Evolutionary conservation across 2,797 vertebrate species (phyloP).

Genomic region (Sebastes kiyomatsui): DNA sequence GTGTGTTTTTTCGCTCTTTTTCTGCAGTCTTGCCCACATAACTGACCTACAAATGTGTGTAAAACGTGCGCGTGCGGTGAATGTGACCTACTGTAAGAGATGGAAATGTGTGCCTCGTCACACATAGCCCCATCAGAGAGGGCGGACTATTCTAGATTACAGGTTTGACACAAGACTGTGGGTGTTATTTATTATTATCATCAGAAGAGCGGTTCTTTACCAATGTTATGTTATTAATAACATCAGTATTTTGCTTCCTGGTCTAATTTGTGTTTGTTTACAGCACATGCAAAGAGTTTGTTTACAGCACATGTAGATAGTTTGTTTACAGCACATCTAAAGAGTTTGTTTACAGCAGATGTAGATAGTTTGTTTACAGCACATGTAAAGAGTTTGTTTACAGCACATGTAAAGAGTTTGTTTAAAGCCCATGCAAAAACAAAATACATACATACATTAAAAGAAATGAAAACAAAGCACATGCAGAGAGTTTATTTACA

Average conservation of each 20-base stretch:
- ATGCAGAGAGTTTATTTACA: too few species aligned
- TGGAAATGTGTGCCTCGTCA: conserved; percentile 28
- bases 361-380: background rate
- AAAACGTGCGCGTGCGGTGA: conserved; percentile 42
- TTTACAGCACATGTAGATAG: too few species aligned
- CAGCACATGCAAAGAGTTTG: background rate
- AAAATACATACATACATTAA: too few species aligned
- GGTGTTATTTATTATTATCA: background rate
- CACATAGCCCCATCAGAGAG: background rate
- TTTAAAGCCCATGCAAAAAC: too few species aligned
- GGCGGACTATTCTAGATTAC: background rate
- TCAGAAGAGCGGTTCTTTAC: background rate
- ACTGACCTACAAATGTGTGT: conserved; percentile 71
- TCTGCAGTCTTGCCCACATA: conserved; percentile 27
- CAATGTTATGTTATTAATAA: background rate
- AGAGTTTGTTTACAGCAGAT: too few species aligned
- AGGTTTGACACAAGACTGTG: background rate
- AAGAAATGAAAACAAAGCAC: too few species aligned
- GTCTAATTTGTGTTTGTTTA: background rate
- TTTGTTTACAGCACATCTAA: too few species aligned
- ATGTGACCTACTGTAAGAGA: conserved; percentile 40
- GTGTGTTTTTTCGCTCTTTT: conserved; percentile 33
- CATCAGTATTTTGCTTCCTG: background rate
- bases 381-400: fast-evolving
- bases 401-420: too few species aligned